Evolutionary conservation across 2,797 vertebrate genomes (phyloP), one percentile per base, ranked within the genome.

Genomic region (Lateolabrax maculatus): DNA sequence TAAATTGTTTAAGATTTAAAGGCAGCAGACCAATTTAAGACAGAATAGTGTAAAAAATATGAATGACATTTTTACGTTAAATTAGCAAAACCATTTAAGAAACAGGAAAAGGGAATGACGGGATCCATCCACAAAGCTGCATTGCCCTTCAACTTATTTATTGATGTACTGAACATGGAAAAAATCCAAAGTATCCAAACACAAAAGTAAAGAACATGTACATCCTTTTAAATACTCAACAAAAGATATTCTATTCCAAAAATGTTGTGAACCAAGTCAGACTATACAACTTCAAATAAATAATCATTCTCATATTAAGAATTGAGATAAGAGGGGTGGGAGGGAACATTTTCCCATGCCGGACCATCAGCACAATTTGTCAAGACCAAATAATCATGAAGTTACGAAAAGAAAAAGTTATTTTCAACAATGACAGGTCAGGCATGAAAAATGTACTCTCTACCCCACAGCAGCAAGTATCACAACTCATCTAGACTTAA

Each of bases 131-230:
- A 87, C 83, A 88, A 83, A 88, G 72, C 77, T 81, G 67, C 78
- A 82, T 94, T 97, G 98, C 97, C 98, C 97, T 99, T 98, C 97
- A 98, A 97, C 96, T 96, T 97, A 97, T 99, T 99, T 99, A 99
- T 99, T 99, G 98, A 99, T 98, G 98, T 99, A 99, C 97, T 95
- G 96, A 98, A 98, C 97, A 98, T 97, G 97, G 95, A 97, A 98
- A 98, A 91, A 97, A 95, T 96, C 97, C 96, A 97, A 98, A 98
- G 96, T 96, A 98, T 98, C 92, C 95, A 97, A 99, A 99, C 97
- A 98, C 96, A 98, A 96, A n/a, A 96, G 95, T 97, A 97, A 98
- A 96, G 92, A 95, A 97, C 96, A 97, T 97, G 95, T 97, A 96
- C 95, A 96, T 95, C 95, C 79, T 93, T 91, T 94, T 94, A 94